A percentile compares a stretch with the other conserved stretches of the same genome.
These are phyloP conservation scores for Drosophila kepulauana DNA, from an alignment of 1,140 invertebrate species.

Conservation along the genomic window DNA sequence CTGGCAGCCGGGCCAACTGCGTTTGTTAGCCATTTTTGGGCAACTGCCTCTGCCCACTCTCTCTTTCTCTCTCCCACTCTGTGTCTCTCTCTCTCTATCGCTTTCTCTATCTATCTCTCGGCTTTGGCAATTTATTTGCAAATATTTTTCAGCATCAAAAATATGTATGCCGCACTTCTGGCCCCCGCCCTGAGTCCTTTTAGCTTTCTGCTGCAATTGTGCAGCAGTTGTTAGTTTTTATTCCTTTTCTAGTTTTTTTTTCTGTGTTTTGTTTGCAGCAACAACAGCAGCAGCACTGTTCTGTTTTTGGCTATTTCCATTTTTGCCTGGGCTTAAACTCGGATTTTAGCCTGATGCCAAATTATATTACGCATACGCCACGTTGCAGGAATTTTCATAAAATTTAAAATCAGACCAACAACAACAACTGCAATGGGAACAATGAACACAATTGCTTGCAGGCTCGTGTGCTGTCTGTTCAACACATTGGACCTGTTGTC, in stretches of 20 bases:
- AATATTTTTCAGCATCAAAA: slow-evolving; percentile 79
- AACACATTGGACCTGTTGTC: slow-evolving; percentile 27
- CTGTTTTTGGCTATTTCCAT: slow-evolving; percentile 30
- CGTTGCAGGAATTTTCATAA: slow-evolving; percentile 39
- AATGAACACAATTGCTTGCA: slow-evolving; percentile 42
- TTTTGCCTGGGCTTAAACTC: slow-evolving; percentile 45
- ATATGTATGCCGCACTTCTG: slow-evolving; percentile 53
- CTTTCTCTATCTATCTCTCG: slow-evolving; percentile 38
- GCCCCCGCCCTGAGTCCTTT: neutral
- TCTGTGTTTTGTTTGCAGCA: slow-evolving; percentile 12
- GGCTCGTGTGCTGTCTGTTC: slow-evolving; percentile 3
- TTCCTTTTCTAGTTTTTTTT: slow-evolving; percentile 42
- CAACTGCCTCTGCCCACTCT: slow-evolving; percentile 3
- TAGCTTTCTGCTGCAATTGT: slow-evolving; percentile 44
- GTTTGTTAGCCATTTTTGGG: slow-evolving; percentile 77
- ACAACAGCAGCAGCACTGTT: neutral
- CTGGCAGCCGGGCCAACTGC: slow-evolving; percentile 69
- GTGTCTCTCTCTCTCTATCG: slow-evolving; percentile 15
- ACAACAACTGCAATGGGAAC: slow-evolving; percentile 19
- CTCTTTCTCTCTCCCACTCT: slow-evolving; percentile 3
- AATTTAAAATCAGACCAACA: slow-evolving; percentile 42
- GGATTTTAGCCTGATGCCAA: slow-evolving; percentile 43
- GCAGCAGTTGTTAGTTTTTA: slow-evolving; percentile 56
- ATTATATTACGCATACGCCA: slow-evolving; percentile 52
- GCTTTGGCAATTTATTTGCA: slow-evolving; percentile 71